A percentile compares a stretch with the other conserved stretches of the same genome.
Evolutionary conservation across 2,113 vertebrate species (phyloP).

Genomic region (Lepisosteus oculatus): DNA sequence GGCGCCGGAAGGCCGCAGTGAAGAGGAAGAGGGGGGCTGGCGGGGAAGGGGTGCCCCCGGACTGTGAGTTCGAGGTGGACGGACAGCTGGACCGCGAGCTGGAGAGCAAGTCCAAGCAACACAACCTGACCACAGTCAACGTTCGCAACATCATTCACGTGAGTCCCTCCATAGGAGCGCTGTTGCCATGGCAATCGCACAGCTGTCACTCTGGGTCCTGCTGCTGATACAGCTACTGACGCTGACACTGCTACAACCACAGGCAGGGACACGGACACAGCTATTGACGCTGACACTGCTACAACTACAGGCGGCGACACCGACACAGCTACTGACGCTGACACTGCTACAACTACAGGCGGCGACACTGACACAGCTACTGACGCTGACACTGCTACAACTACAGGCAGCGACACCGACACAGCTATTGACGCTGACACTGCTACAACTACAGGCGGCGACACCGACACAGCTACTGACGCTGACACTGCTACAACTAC

Average conservation of each 20-base stretch:
- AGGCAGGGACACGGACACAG: too few species aligned
- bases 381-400: too few species aligned
- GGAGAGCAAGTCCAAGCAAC: slow-evolving; percentile 82
- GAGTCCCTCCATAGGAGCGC: slow-evolving; percentile 46
- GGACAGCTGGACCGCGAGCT: slow-evolving; percentile 81
- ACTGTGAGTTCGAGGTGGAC: slow-evolving; percentile 71
- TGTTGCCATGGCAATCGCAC: neutral
- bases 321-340: too few species aligned
- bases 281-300: too few species aligned
- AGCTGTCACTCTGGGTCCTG: neutral
- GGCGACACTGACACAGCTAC: too few species aligned
- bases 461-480: neutral
- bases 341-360: too few species aligned
- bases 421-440: too few species aligned
- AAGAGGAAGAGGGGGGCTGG: slow-evolving; percentile 58
- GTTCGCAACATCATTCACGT: slow-evolving; percentile 92
- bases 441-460: too few species aligned
- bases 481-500: neutral
- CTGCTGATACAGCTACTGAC: neutral
- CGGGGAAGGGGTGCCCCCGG: slow-evolving; percentile 32
- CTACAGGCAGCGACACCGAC: too few species aligned
- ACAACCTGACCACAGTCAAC: slow-evolving; percentile 84
- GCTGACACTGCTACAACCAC: neutral
- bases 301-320: too few species aligned
- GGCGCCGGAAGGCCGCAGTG: slow-evolving; percentile 51